Conservation (phyloP, 1,140 invertebrate genomes). For the Drosophila sechellia region DNA sequence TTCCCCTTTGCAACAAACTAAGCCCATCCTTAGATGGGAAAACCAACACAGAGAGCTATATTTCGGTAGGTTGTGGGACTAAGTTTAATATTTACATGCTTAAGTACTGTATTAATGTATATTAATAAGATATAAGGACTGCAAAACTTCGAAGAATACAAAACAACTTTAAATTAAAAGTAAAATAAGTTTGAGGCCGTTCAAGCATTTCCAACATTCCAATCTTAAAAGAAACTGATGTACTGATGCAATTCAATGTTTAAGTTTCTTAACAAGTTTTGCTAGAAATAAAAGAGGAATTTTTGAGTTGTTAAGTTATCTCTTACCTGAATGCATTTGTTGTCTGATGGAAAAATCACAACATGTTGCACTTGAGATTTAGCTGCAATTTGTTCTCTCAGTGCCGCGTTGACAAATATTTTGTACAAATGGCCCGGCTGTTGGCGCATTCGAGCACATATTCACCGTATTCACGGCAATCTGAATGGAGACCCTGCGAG, state of each 20-base stretch:
- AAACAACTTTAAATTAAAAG: too few relatives aligned
- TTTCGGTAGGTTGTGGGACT: background rate
- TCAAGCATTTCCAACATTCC: too few relatives aligned
- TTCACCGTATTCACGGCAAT: constrained; percentile 54
- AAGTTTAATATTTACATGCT: background rate
- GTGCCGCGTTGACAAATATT: constrained; percentile 51
- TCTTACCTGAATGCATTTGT: background rate
- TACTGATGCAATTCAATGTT: too few relatives aligned
- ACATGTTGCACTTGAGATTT: background rate
- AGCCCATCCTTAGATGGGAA: constrained; percentile 2
- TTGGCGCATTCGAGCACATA: constrained; percentile 67
- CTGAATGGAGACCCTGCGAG: constrained; percentile 35
- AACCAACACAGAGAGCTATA: constrained; percentile 9
- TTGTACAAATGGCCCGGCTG: constrained; percentile 41
- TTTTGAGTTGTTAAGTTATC: background rate
- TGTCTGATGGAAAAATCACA: background rate
- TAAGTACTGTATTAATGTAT: too few relatives aligned
- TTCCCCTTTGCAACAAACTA: constrained; percentile 1
- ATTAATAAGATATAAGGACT: too few relatives aligned
- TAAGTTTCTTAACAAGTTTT: too few relatives aligned
- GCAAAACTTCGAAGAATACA: too few relatives aligned
- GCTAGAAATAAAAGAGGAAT: too few relatives aligned
- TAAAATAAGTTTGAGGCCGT: too few relatives aligned
- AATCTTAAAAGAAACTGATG: too few relatives aligned
- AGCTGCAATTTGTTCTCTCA: constrained; percentile 28